Percentiles rank a stretch among this genome's conserved stretches.
Conservation (phyloP, 2,888 invertebrate genomes). For the Lasioglossum pauxillum region DNA sequence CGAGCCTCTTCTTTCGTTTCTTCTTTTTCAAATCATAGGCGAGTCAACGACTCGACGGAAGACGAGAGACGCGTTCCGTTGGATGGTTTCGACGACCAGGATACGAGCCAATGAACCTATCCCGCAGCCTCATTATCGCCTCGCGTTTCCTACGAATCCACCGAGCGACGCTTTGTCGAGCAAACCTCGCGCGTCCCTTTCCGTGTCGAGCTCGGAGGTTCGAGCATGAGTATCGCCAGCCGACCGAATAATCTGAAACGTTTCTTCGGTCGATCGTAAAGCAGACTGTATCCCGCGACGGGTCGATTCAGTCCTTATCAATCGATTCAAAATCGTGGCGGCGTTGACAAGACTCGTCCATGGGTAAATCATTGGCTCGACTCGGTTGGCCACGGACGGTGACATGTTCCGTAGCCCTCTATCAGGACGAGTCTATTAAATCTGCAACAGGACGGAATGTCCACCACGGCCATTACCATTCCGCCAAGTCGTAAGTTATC, state of each 20-base stretch:
- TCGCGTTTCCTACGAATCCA: not conserved
- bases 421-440: slow-evolving; percentile 81
- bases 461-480: slow-evolving; percentile 74
- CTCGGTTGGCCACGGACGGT: slow-evolving; percentile 64
- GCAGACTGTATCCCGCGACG: not conserved
- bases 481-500: slow-evolving; percentile 77
- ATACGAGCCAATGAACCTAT: slow-evolving; percentile 53
- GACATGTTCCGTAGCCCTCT: slow-evolving; percentile 70
- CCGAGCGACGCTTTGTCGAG: slow-evolving; percentile 2
- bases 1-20: not conserved
- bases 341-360: slow-evolving; percentile 66
- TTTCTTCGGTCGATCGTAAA: slow-evolving; percentile 18
- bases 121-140: slow-evolving; percentile 41
- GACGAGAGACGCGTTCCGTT: slow-evolving; percentile 53
- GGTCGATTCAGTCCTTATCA: slow-evolving; percentile 20
- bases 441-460: slow-evolving; percentile 74
- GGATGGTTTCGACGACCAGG: slow-evolving; percentile 42
- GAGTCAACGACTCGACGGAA: slow-evolving; percentile 44
- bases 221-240: not conserved
- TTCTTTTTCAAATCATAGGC: slow-evolving; percentile 14
- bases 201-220: not conserved
- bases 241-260: slow-evolving; percentile 3
- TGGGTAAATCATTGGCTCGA: slow-evolving; percentile 68
- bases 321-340: slow-evolving; percentile 60
- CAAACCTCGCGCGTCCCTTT: not conserved